phyloP scores from a whole-genome alignment of 2,113 vertebrate species.

The Ginglymostoma cirratum region DNA sequence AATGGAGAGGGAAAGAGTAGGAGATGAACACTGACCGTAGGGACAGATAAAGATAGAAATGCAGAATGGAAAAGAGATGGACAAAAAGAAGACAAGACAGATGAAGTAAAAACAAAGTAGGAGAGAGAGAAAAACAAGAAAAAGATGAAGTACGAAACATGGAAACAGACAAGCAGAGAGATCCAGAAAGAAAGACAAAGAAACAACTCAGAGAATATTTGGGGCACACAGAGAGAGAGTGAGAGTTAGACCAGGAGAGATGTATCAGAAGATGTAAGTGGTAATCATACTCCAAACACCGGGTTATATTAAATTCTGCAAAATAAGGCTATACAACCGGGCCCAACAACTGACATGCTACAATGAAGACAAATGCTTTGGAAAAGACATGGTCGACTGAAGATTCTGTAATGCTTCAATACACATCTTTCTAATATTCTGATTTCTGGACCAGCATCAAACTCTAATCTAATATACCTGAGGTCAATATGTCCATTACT shows the following conservation, averaged over 20 bases:
- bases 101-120: not conserved
- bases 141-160: not conserved
- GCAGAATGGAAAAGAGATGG: not conserved
- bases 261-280: not conserved
- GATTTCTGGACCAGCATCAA: not conserved
- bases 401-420: not conserved
- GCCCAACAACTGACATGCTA: not conserved
- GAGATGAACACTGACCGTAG: not conserved
- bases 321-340: not conserved
- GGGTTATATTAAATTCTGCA: not conserved
- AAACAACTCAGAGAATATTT: not conserved
- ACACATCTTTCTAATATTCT: not conserved
- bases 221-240: not conserved
- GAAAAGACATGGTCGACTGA: not conserved
- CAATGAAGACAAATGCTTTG: not conserved
- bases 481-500: not conserved
- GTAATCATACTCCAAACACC: not conserved
- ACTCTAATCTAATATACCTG: not conserved
- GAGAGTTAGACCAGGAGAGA: not conserved
- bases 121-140: too few relatives aligned
- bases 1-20: not conserved
- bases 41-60: not conserved
- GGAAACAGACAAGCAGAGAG: not conserved
- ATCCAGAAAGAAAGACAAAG: not conserved
- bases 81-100: not conserved